phyloP scores from a whole-genome alignment of 2,797 vertebrate species.

The Megalops cyprinoides region DNA sequence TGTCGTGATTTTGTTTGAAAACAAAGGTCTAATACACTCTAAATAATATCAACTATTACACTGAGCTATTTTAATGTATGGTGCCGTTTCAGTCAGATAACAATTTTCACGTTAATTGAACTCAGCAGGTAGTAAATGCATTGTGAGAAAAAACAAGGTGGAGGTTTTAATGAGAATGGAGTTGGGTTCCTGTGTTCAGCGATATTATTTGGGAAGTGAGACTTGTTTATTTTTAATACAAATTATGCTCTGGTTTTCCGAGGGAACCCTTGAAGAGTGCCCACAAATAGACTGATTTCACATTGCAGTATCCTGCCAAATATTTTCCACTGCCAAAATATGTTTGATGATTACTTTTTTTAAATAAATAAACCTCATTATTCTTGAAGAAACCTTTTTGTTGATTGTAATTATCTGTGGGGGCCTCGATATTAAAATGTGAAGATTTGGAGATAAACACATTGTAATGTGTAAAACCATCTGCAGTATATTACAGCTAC shows the following conservation, averaged over 20 bases:
- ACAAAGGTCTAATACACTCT: neutral
- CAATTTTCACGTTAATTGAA: conserved; percentile 8
- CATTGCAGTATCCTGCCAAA: too few relatives aligned
- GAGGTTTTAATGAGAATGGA: neutral
- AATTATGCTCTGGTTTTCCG: neutral
- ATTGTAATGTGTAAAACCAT: too few relatives aligned
- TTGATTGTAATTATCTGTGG: too few relatives aligned
- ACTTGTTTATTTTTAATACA: conserved; percentile 6
- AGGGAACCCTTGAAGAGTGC: neutral
- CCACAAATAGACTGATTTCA: too few relatives aligned
- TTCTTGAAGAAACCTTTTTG: too few relatives aligned
- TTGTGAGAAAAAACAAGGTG: neutral
- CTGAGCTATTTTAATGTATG: neutral
- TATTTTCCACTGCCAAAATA: too few relatives aligned
- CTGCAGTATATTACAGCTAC: too few relatives aligned
- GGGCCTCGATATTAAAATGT: too few relatives aligned
- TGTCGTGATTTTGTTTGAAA: neutral
- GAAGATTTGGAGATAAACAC: too few relatives aligned
- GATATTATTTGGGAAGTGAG: neutral
- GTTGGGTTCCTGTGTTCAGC: neutral
- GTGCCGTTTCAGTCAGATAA: neutral
- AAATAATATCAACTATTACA: neutral
- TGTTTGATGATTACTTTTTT: too few relatives aligned
- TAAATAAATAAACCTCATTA: too few relatives aligned
- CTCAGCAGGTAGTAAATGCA: conserved; percentile 17